Evolutionary conservation across 2,113 vertebrate species (phyloP).

Genomic region (Malurus elegans): DNA sequence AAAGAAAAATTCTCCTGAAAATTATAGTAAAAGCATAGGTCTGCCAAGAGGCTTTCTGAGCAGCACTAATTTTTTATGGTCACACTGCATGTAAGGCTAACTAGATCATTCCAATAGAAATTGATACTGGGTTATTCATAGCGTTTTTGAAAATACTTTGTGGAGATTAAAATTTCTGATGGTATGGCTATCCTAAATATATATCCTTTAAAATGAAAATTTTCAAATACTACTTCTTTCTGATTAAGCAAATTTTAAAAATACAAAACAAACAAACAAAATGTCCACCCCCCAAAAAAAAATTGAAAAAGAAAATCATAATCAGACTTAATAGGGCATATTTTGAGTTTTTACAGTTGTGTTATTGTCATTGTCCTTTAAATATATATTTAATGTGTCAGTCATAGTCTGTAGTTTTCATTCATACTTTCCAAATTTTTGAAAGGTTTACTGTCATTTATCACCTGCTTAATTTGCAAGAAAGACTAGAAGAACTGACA

Average conservation of each 20-base stretch:
- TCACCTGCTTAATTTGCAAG: background rate
- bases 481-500: background rate
- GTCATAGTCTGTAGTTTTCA: background rate
- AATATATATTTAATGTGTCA: background rate
- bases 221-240: background rate
- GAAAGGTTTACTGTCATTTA: background rate
- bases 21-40: background rate
- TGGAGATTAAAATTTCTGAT: background rate
- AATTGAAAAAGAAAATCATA: background rate
- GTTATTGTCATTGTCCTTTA: background rate
- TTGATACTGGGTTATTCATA: background rate
- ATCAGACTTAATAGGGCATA: background rate
- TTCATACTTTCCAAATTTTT: background rate
- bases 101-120: background rate
- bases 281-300: background rate
- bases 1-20: conserved; percentile 28
- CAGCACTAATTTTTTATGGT: background rate
- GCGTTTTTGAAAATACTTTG: background rate
- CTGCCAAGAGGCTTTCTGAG: background rate
- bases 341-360: background rate
- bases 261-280: background rate
- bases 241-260: background rate
- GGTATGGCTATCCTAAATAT: background rate
- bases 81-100: background rate
- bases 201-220: background rate